A percentile compares a stretch with the other conserved stretches of the same genome.
Evolutionary conservation across 2,113 vertebrate genomes (phyloP).

Genomic region (Oryzias woworae): DNA sequence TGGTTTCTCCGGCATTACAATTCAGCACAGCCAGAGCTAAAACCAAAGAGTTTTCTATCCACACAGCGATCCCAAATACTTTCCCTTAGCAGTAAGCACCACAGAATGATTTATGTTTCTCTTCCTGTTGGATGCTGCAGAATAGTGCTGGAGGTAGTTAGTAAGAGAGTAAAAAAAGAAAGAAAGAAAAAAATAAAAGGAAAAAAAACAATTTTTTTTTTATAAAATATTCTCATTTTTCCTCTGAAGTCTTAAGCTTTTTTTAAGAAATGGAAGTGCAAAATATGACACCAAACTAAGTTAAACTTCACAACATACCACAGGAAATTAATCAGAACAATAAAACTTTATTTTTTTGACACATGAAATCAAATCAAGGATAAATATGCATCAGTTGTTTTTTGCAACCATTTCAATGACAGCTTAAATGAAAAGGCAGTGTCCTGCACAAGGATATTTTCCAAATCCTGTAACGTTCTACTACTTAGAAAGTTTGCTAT

Average conservation of each 20-base stretch:
- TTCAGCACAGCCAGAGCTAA: slow-evolving; percentile 38
- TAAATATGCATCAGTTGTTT: background rate
- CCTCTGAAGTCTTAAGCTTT: slow-evolving; percentile 17
- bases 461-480: slow-evolving; percentile 47
- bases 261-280: slow-evolving; percentile 10
- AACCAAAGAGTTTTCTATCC: slow-evolving; percentile 48
- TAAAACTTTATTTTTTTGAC: background rate
- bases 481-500: slow-evolving; percentile 42
- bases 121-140: slow-evolving; percentile 40
- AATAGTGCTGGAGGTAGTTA: slow-evolving; percentile 51
- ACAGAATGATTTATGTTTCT: slow-evolving; percentile 63
- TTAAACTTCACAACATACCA: slow-evolving; percentile 8
- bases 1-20: slow-evolving; percentile 43
- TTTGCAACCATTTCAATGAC: slow-evolving; percentile 40
- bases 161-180: slow-evolving; percentile 15
- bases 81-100: slow-evolving; percentile 57
- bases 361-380: background rate
- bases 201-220: slow-evolving; percentile 52
- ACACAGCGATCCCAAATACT: slow-evolving; percentile 51
- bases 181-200: background rate
- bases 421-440: slow-evolving; percentile 13
- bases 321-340: background rate
- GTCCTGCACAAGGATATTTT: slow-evolving; percentile 37
- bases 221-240: slow-evolving; percentile 20
- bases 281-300: slow-evolving; percentile 19